Evolutionary conservation across 1,140 invertebrate genomes (phyloP), one percentile per base, ranked within the genome.

Genomic region (Theocolax elegans): DNA sequence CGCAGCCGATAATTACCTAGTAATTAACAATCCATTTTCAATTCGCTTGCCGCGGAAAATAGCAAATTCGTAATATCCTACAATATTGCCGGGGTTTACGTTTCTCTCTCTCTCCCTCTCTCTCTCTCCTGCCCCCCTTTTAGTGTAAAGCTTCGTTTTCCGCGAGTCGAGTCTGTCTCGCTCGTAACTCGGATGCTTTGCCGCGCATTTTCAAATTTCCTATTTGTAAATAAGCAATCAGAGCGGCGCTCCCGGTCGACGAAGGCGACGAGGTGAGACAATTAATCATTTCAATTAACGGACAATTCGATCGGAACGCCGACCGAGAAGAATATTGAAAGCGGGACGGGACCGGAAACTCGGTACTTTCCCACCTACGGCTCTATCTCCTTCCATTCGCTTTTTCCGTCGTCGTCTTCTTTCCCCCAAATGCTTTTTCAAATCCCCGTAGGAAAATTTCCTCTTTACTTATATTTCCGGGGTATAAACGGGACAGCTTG

Each of bases 201-300:
- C 69, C 74, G 79, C 78, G 79, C 83, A 84, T 85, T 86, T 85
- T 86, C 84, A 81, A 84, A 86, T 86, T 86, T 85, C 84, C 83
- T 86, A 85, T 86, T 86, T 86, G 84, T 84, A 85, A 86, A 86
- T 85, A 86, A 86, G 83, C 84, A 86, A 86, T 85, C 83, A 85
- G 77, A 76, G 35, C 15, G 35, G 8, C 6, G 21, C 40, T 9
- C 25, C 17, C n/a, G 13, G 27, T 51, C 71, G 72, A 56, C 48
- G 69, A 46, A 66, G 46, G 76, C 77, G 79, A 35, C n/a, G n/a
- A 81, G 82, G 81, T 85, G 83, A 85, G 83, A 85, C 81, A 85
- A 86, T 86, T 86, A 86, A 86, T 85, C 84, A 85, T 85, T 85
- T 86, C 83, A 84, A 86, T 85, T 84, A 85, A 82, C 77, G 79